Conservation (phyloP, 2,113 vertebrate genomes). For the Gopherus flavomarginatus region DNA sequence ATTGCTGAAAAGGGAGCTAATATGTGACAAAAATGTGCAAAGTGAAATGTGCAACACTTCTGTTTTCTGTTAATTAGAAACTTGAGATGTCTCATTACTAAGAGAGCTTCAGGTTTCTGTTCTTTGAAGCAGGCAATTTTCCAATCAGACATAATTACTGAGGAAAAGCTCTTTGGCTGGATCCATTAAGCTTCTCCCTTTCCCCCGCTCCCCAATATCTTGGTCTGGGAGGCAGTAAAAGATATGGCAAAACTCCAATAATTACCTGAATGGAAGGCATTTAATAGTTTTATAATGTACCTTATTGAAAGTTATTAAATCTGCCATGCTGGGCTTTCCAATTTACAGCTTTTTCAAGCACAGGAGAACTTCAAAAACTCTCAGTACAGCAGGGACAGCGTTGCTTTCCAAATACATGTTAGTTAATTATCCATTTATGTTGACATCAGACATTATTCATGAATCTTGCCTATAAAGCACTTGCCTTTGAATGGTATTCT, state of each 20-base stretch:
- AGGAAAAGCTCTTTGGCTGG: not conserved
- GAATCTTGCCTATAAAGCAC: not conserved
- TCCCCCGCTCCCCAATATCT: not conserved
- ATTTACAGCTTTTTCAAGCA: not conserved
- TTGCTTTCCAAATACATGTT: not conserved
- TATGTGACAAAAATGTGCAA: not conserved
- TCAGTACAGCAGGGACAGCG: not conserved
- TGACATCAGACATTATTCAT: not conserved
- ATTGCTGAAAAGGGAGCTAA: not conserved
- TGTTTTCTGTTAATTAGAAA: conserved; percentile 26
- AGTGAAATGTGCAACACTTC: conserved; percentile 12
- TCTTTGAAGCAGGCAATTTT: conserved; percentile 59
- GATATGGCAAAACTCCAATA: conserved; percentile 16
- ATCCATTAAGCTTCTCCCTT: not conserved
- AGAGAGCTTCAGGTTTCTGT: conserved; percentile 54
- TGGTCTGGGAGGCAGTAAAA: not conserved
- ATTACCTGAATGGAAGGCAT: conserved; percentile 33
- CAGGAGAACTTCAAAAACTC: not conserved
- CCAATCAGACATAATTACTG: not conserved
- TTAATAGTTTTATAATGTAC: conserved; percentile 27
- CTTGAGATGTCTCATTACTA: conserved; percentile 16
- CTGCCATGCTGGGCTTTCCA: not conserved
- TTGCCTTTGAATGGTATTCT: not conserved
- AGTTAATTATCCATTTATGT: conserved; percentile 23
- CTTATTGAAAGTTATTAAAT: conserved; percentile 14